Percentiles rank a stretch among this genome's conserved stretches.
Conservation (phyloP, 2,888 invertebrate species). For the Rhaphigaster nebulosa region DNA sequence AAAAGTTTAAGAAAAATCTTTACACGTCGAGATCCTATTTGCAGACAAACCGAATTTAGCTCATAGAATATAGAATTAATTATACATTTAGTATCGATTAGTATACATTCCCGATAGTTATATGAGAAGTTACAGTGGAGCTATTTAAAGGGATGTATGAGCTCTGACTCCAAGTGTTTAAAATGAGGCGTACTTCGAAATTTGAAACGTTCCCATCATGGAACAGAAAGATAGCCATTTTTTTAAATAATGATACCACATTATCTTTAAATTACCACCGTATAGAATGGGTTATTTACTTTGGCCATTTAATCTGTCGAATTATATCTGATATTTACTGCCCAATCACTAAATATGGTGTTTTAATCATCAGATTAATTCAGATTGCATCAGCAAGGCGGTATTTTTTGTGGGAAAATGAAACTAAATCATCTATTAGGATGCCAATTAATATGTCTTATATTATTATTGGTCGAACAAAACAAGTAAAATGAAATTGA, state of each 20-base stretch:
- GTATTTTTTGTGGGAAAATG: background rate
- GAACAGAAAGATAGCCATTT: background rate
- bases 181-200: background rate
- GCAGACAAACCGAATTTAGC: too few relatives aligned
- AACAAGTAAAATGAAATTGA: background rate
- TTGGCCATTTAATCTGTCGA: background rate
- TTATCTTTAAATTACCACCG: background rate
- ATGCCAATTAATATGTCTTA: background rate
- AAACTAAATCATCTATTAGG: background rate
- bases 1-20: too few relatives aligned
- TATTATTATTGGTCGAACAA: background rate
- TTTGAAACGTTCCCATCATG: background rate
- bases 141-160: too few relatives aligned
- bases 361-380: background rate
- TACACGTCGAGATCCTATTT: too few relatives aligned
- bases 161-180: too few relatives aligned
- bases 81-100: too few relatives aligned
- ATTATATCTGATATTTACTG: background rate
- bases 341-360: background rate
- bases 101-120: too few relatives aligned
- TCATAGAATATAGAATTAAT: too few relatives aligned
- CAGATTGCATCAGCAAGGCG: too few relatives aligned
- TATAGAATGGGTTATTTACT: background rate
- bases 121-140: too few relatives aligned
- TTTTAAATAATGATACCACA: background rate